These are phyloP conservation scores for Micromussa lordhowensis DNA, from an alignment of 92 coral and sea anemone genomes.

Conservation along the genomic window DNA sequence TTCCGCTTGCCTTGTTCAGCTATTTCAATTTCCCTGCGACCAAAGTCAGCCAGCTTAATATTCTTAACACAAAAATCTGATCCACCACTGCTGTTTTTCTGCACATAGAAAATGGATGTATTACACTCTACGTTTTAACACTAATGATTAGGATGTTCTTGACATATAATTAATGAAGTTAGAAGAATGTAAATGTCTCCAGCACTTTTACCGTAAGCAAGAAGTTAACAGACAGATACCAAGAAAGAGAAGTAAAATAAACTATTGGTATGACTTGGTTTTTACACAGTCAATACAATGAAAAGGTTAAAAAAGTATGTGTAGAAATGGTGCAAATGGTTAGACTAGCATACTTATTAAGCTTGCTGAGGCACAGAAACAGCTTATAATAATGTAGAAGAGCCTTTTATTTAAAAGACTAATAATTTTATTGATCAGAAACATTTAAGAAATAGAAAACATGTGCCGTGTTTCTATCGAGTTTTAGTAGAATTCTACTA, in stretches of 20 bases:
- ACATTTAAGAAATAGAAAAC: too few species aligned
- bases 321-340: not conserved
- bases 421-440: not conserved
- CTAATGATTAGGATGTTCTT: not conserved
- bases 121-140: slow-evolving; percentile 29
- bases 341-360: not conserved
- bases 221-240: slow-evolving; percentile 1
- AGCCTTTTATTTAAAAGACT: not conserved
- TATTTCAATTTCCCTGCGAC: slow-evolving; percentile 99
- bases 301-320: not conserved
- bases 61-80: slow-evolving; percentile 99
- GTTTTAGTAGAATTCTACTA: too few species aligned
- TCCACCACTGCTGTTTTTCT: slow-evolving; percentile 98
- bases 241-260: not conserved
- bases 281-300: not conserved
- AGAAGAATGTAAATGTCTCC: not conserved
- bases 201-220: not conserved
- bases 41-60: slow-evolving; percentile 99
- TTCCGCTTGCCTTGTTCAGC: slow-evolving; percentile 99
- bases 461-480: too few species aligned
- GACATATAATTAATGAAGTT: not conserved
- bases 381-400: not conserved
- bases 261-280: not conserved
- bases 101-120: slow-evolving; percentile 55
- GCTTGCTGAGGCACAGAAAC: not conserved